Evolutionary conservation across 2,888 invertebrate species (phyloP).

Genomic region (Oscheius sp.): DNA sequence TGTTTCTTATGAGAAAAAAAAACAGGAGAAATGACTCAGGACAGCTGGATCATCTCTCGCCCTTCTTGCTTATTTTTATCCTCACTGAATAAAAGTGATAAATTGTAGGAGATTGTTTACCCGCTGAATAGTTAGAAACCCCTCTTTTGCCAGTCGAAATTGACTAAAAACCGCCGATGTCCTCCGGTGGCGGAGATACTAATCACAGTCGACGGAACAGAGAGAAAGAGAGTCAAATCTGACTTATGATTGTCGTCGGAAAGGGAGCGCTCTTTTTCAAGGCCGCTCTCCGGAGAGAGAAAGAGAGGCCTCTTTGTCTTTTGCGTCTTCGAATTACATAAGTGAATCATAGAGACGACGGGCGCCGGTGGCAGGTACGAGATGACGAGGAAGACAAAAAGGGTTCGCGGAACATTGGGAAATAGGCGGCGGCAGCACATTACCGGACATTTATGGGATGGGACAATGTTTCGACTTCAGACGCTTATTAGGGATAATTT

Average conservation of each 20-base stretch:
- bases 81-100: too few relatives aligned
- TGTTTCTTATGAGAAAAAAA: too few relatives aligned
- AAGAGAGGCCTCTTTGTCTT: conserved; percentile 1
- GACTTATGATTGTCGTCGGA: conserved; percentile 32
- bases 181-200: conserved; percentile 7
- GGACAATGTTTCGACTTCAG: too few relatives aligned
- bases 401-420: conserved; percentile 17
- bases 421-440: neutral
- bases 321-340: conserved; percentile 14
- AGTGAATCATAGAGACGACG: conserved; percentile 14
- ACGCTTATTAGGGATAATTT: neutral
- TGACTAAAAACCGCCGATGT: neutral
- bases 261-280: conserved; percentile 7
- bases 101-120: too few relatives aligned
- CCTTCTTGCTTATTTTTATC: too few relatives aligned
- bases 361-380: conserved; percentile 9
- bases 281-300: neutral
- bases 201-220: conserved; percentile 12
- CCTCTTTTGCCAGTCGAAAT: neutral
- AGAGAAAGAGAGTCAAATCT: conserved; percentile 29
- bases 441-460: too few relatives aligned
- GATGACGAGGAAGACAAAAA: conserved; percentile 21
- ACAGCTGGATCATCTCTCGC: neutral
- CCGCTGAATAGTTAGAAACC: too few relatives aligned
- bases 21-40: neutral